phyloP scores from a whole-genome alignment of 2,113 vertebrate genomes.

The Peromyscus californicus region DNA sequence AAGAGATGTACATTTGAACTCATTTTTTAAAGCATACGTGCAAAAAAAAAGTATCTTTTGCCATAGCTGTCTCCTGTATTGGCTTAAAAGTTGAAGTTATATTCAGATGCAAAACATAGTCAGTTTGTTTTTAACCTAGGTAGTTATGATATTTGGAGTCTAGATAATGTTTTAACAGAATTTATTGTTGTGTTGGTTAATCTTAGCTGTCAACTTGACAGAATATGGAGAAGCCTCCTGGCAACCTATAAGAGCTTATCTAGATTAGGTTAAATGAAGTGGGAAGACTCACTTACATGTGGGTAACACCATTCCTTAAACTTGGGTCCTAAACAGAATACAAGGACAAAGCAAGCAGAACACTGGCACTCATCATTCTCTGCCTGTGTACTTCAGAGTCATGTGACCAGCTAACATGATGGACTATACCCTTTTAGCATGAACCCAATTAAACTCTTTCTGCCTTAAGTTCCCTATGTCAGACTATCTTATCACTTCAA shows the following conservation, averaged over 20 bases:
- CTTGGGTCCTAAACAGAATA: neutral
- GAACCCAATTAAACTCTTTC: neutral
- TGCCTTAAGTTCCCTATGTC: neutral
- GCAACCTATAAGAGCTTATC: neutral
- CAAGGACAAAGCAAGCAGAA: neutral
- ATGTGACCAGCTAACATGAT: neutral
- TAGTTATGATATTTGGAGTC: neutral
- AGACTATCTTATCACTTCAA: neutral
- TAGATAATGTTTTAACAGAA: neutral
- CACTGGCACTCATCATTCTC: neutral
- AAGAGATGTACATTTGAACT: conserved; percentile 47
- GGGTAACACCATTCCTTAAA: neutral
- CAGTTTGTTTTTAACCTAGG: neutral
- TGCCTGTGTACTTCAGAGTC: neutral
- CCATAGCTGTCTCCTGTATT: neutral
- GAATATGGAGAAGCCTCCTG: neutral
- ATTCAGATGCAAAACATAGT: neutral
- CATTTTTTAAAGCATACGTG: neutral
- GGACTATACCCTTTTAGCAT: no score
- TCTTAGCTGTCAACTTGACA: neutral
- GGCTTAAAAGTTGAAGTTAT: neutral
- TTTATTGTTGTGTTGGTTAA: neutral
- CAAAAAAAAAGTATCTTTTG: neutral
- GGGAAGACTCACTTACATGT: neutral
- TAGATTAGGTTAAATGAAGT: neutral